phyloP scores from a whole-genome alignment of 2,888 invertebrate genomes.

The Bursaphelenchus okinawaensis region DNA sequence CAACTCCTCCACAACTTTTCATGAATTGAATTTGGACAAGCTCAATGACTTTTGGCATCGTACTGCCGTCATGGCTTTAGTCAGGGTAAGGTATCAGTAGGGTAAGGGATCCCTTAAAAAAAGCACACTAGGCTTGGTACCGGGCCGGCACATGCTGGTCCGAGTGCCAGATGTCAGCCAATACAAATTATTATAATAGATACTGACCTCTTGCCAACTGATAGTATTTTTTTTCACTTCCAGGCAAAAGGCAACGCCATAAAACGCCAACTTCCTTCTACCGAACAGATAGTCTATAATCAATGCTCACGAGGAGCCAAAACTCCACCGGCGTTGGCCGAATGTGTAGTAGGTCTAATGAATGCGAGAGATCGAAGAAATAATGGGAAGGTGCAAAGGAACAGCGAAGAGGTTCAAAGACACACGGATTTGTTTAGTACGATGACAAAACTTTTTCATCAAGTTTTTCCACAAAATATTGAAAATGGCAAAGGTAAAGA shows the following conservation, averaged over 20 bases:
- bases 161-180: not conserved
- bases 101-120: not conserved
- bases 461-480: slow-evolving; percentile 2
- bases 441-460: not conserved
- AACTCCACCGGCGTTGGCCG: slow-evolving; percentile 34
- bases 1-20: too few species aligned
- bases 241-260: slow-evolving; percentile 14
- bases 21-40: slow-evolving; percentile 2
- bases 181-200: not conserved
- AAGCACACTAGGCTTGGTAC: too few species aligned
- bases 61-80: slow-evolving; percentile 20
- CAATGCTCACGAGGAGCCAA: slow-evolving; percentile 37
- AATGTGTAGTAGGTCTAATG: slow-evolving; percentile 34
- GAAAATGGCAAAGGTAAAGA: too few species aligned
- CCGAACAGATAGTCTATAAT: slow-evolving; percentile 39
- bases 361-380: slow-evolving; percentile 3
- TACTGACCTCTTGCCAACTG: not conserved
- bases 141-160: too few species aligned
- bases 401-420: not conserved
- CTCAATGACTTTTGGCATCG: slow-evolving; percentile 20
- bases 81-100: slow-evolving; percentile 9
- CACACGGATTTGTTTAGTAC: not conserved
- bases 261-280: slow-evolving; percentile 18
- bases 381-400: too few species aligned
- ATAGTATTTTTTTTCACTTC: not conserved